Evolutionary conservation across 2,888 invertebrate genomes (phyloP).

Genomic region (Acanthopleura granulata): DNA sequence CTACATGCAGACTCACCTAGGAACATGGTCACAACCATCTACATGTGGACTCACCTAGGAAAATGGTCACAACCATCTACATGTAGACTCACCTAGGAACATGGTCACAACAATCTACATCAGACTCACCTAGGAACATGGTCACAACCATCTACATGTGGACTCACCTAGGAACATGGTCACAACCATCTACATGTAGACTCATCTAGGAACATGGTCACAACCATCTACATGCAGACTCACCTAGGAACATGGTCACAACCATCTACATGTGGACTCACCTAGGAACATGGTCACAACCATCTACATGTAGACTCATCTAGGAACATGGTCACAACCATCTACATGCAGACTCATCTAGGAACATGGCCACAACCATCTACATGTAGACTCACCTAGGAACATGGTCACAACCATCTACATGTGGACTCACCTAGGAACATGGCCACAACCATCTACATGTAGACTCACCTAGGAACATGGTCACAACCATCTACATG

Average conservation of each 20-base stretch:
- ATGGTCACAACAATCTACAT: neutral
- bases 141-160: constrained; percentile 56
- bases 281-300: constrained; percentile 66
- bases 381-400: constrained; percentile 51
- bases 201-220: constrained; percentile 66
- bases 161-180: too few relatives aligned
- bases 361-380: constrained; percentile 64
- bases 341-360: constrained; percentile 47
- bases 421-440: constrained; percentile 59
- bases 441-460: constrained; percentile 60
- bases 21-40: too few relatives aligned
- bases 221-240: constrained; percentile 53
- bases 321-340: too few relatives aligned
- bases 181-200: constrained; percentile 9
- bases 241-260: too few relatives aligned
- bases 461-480: too few relatives aligned
- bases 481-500: neutral
- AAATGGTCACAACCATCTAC: constrained; percentile 62
- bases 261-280: constrained; percentile 37
- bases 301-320: constrained; percentile 49
- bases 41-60: constrained; percentile 55
- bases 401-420: neutral
- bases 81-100: too few relatives aligned
- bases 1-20: constrained; percentile 51
- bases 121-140: constrained; percentile 63